phyloP scores from a whole-genome alignment of 2,113 vertebrate species.

The Rhynchomys soricoides region DNA sequence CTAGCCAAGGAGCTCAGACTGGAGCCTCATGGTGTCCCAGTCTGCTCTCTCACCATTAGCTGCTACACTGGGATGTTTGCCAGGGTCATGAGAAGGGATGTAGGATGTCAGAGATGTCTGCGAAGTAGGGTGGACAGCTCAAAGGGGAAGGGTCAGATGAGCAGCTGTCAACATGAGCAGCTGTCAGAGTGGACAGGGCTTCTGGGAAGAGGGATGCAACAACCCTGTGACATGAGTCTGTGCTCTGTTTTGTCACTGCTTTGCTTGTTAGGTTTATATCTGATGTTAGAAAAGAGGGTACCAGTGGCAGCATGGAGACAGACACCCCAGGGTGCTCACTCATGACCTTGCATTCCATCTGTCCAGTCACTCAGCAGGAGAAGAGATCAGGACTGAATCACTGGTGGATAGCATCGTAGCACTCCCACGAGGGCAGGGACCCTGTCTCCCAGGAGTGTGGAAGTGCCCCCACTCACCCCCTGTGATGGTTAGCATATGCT shows the following conservation, averaged over 20 bases:
- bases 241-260: neutral
- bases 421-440: accelerated
- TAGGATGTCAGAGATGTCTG: too few relatives aligned
- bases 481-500: too few relatives aligned
- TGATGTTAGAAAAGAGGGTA: neutral
- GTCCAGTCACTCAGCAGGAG: neutral
- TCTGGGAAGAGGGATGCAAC: accelerated
- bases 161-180: accelerated
- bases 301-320: neutral
- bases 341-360: too few relatives aligned
- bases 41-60: accelerated
- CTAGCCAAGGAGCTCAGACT: neutral
- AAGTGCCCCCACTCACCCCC: neutral
- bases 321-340: neutral
- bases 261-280: neutral
- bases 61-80: accelerated
- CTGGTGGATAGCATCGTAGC: accelerated
- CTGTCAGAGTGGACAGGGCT: accelerated
- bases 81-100: neutral
- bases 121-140: neutral
- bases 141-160: neutral
- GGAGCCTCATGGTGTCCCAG: neutral
- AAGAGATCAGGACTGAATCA: neutral
- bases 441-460: accelerated
- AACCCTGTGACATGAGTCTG: accelerated